Conservation (phyloP, 2,797 vertebrate genomes). For the Squalus acanthias region DNA sequence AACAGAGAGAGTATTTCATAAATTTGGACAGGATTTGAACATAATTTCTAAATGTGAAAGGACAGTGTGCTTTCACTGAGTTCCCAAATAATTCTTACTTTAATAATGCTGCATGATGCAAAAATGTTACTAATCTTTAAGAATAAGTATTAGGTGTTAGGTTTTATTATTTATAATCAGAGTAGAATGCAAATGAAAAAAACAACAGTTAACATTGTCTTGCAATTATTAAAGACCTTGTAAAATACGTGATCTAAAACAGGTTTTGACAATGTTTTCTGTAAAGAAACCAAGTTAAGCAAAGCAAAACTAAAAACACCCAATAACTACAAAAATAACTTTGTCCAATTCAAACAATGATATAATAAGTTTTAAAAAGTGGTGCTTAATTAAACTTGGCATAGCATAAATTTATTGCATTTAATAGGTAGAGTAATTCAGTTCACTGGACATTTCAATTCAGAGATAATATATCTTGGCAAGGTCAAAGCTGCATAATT, state of each 20-base stretch:
- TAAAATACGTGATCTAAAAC: not conserved
- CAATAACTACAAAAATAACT: not conserved
- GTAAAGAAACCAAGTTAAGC: not conserved
- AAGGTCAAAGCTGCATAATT: not conserved
- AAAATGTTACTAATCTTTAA: not conserved
- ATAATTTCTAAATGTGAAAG: not conserved
- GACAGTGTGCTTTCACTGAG: not conserved
- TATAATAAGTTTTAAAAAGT: not conserved
- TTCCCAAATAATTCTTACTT: not conserved
- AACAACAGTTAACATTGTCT: not conserved
- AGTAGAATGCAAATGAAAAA: not conserved
- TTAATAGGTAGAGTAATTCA: conserved; percentile 19
- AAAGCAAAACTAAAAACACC: not conserved
- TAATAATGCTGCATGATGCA: not conserved
- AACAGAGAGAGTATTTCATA: not conserved
- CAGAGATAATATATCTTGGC: conserved; percentile 11
- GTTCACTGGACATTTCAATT: not conserved
- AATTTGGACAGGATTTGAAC: not conserved
- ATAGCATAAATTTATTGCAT: not conserved
- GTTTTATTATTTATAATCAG: not conserved
- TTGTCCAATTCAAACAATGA: conserved; percentile 4
- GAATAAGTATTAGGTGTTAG: not conserved
- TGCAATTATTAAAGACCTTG: not conserved
- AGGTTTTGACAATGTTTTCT: not conserved
- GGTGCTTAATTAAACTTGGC: conserved; percentile 3